Percentiles rank a stretch among this genome's conserved stretches.
Evolutionary conservation across 2,797 vertebrate species (phyloP).

Genomic region (Syngnathus acus): DNA sequence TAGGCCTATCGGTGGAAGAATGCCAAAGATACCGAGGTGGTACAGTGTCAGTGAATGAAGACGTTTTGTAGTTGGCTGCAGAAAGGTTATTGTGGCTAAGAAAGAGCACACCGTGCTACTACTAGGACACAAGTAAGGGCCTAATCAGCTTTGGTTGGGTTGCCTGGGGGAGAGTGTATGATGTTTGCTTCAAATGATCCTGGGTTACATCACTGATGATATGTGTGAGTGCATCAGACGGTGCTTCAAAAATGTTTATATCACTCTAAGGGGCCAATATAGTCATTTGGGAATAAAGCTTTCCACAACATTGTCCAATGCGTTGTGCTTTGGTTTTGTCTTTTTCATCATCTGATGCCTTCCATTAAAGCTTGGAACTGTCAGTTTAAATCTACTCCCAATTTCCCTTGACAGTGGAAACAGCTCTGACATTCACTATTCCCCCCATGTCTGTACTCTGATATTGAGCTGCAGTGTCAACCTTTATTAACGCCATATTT

Average conservation of each 20-base stretch:
- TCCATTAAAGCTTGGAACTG: constrained; percentile 1
- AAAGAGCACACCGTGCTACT: background rate
- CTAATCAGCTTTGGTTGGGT: background rate
- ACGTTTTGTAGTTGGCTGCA: background rate
- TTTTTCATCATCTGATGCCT: constrained; percentile 5
- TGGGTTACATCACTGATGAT: constrained; percentile 1
- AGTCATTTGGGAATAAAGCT: background rate
- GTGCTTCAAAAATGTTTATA: background rate
- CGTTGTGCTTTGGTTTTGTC: background rate
- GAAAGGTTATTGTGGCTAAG: background rate
- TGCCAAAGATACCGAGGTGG: too few relatives aligned
- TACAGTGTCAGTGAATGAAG: too few relatives aligned
- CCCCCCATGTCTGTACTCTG: background rate
- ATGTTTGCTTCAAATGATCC: background rate
- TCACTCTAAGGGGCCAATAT: background rate
- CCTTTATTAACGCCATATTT: constrained; percentile 6
- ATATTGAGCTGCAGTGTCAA: background rate
- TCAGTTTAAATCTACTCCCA: constrained; percentile 1
- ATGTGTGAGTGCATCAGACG: background rate
- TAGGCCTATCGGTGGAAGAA: too few relatives aligned
- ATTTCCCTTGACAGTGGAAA: background rate
- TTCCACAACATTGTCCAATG: constrained; percentile 1
- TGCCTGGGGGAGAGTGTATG: background rate
- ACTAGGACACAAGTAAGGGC: background rate
- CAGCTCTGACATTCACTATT: constrained; percentile 3